Conservation (phyloP, 23 tunicate species). For the Diplosoma virens region DNA sequence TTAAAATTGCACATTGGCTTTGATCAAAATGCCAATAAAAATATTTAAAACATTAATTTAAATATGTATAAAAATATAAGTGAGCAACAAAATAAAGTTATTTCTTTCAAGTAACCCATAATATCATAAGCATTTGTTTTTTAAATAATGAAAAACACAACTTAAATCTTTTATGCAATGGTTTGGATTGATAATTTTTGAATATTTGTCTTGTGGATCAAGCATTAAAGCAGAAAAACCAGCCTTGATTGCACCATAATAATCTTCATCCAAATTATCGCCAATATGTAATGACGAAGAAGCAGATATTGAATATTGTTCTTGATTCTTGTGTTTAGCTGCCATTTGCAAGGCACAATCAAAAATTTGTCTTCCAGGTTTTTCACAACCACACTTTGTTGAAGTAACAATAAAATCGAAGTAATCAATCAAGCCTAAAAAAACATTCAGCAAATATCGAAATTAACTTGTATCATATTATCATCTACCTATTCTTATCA, state of each 20-base stretch:
- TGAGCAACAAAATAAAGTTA: too few relatives aligned
- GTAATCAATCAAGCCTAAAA: conserved; percentile 2
- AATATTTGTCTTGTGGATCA: conserved; percentile 5
- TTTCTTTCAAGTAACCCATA: too few relatives aligned
- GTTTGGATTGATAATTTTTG: background rate
- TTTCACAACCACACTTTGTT: conserved; percentile 36
- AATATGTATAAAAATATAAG: too few relatives aligned
- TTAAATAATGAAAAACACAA: background rate
- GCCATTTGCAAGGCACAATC: conserved; percentile 17
- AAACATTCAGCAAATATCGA: background rate
- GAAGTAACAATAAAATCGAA: conserved; percentile 45
- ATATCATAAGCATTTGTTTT: too few relatives aligned
- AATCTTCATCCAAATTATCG: conserved; percentile 27
- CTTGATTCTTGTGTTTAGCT: background rate
- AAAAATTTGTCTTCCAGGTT: conserved; percentile 45
- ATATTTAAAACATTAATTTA: too few relatives aligned
- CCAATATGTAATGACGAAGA: background rate
- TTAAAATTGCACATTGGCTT: too few relatives aligned
- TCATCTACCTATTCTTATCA: too few relatives aligned
- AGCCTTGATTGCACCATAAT: conserved; percentile 15
- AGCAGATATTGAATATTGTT: background rate
- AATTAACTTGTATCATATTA: background rate
- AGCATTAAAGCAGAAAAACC: conserved; percentile 5
- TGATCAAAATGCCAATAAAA: too few relatives aligned
- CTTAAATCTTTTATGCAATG: conserved; percentile 12